Conservation (phyloP, 2,888 invertebrate species). For the Drosophila setosimentum region DNA sequence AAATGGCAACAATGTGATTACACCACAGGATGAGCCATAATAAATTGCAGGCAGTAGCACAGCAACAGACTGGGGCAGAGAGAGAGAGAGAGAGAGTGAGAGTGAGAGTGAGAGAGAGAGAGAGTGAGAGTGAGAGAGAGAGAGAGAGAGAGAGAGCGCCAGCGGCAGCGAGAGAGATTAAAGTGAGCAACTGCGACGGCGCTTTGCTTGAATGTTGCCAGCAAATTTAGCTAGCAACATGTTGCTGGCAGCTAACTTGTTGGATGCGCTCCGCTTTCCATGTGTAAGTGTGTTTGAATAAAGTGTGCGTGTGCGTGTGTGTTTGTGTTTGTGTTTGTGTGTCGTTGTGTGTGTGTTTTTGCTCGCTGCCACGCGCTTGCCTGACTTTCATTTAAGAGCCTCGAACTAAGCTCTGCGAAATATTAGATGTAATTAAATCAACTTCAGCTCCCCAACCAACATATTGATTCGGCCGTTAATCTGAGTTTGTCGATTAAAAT, state of each 20-base stretch:
- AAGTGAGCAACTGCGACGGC: slow-evolving; percentile 64
- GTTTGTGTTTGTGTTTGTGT: slow-evolving; percentile 4
- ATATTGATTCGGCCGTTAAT: slow-evolving; percentile 35
- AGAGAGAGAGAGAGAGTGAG: not conserved
- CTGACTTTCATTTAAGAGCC: slow-evolving; percentile 43
- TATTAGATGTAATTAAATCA: slow-evolving; percentile 27
- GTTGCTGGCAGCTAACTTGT: slow-evolving; percentile 72
- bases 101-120: slow-evolving; percentile 12
- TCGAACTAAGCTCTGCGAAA: slow-evolving; percentile 21
- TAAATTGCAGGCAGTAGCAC: slow-evolving; percentile 53
- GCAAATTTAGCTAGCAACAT: slow-evolving; percentile 74
- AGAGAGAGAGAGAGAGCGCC: slow-evolving; percentile 13
- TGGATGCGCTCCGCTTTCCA: slow-evolving; percentile 59
- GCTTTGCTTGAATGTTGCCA: slow-evolving; percentile 56
- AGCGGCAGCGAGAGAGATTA: slow-evolving; percentile 4
- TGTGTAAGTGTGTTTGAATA: not conserved
- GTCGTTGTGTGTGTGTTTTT: slow-evolving; percentile 8
- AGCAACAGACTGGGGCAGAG: slow-evolving; percentile 16
- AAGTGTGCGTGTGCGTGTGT: slow-evolving; percentile 11
- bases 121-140: slow-evolving; percentile 17
- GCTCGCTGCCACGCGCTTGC: slow-evolving; percentile 35
- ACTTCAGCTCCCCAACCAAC: slow-evolving; percentile 4
- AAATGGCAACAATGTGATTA: slow-evolving; percentile 82
- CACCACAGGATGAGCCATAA: slow-evolving; percentile 57
- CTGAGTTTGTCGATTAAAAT: slow-evolving; percentile 23